Evolutionary conservation across 2,888 invertebrate species (phyloP), one percentile per base, ranked within the genome.

Genomic region (Cynaeus angustus): DNA sequence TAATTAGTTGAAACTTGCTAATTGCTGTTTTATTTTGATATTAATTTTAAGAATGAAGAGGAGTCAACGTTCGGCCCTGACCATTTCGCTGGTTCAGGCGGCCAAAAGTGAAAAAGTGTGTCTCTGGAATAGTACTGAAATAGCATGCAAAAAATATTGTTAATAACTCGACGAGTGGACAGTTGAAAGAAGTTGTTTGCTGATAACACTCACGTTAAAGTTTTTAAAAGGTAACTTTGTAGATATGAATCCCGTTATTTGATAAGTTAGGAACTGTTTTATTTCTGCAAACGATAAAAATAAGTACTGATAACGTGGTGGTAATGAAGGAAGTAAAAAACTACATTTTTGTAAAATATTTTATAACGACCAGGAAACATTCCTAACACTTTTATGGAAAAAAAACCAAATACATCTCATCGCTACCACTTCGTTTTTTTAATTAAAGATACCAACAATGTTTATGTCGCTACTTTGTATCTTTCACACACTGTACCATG

Each of bases 21-120:
- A 58, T 43, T 30, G 13, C 16, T 13, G 41, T 58, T 56, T 56
- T 56, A 41, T 38, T 41, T 58, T 41, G 41, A 45, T 10, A 28
- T 58, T 45, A 58, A 55, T 55, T 55, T 38, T 12, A 55, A 38
- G 38, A 38, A 55, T 55, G 21, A 12, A 16, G 16, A 26, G 26
- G 46, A 61, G 61, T 61, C 61, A 61, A 61, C 41, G 46, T 7
- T 30, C 61, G 61, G 16, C 61, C 61, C 61, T 61, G 61, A 61
- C 61, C 61, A 61, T 61, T 45, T 14, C 26, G 41, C 26, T 10
- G 26, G n/a, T 12, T 26, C 55, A 37, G 26, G n/a, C 1, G 21
- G 50, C 6, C 37, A 37, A 41, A 55, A 55, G 7, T 13, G 41
- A 56, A 56, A 37, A 43, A 52, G 52, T 58, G 43, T 55, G 55